Conservation (phyloP, 1,140 invertebrate genomes). For the Drosophila rhopaloa region DNA sequence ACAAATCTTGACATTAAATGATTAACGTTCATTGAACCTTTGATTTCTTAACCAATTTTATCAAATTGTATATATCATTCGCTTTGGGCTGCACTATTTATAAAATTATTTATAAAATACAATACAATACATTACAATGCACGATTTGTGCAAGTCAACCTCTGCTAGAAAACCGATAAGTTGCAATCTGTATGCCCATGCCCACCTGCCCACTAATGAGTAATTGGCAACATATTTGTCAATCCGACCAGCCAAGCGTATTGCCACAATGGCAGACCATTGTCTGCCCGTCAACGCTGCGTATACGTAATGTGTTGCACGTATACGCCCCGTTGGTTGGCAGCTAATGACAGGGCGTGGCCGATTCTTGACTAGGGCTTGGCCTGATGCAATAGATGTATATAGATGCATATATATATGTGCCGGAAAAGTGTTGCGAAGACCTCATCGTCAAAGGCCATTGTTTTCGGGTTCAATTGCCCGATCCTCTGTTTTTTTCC, state of each 20-base stretch:
- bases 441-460: slow-evolving; percentile 3
- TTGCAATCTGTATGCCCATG: slow-evolving; percentile 14
- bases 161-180: not conserved
- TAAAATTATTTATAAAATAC: no score
- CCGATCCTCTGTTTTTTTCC: not conserved
- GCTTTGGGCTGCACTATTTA: not conserved
- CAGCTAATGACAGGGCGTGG: slow-evolving; percentile 33
- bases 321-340: slow-evolving; percentile 13
- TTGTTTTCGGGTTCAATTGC: slow-evolving; percentile 11
- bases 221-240: slow-evolving; percentile 29
- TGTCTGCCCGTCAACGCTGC: slow-evolving; percentile 22
- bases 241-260: slow-evolving; percentile 9
- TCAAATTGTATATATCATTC: not conserved
- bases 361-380: slow-evolving; percentile 28
- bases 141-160: not conserved
- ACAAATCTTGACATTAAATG: not conserved
- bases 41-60: not conserved
- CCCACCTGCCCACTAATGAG: slow-evolving; percentile 11
- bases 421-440: not conserved
- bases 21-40: not conserved
- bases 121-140: not conserved
- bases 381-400: slow-evolving; percentile 42
- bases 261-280: slow-evolving; percentile 13
- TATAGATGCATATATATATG: not conserved
- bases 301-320: slow-evolving; percentile 45